Base-by-base conservation (phyloP, 2,797 vertebrate genomes). In the Nannoperca australis region DNA sequence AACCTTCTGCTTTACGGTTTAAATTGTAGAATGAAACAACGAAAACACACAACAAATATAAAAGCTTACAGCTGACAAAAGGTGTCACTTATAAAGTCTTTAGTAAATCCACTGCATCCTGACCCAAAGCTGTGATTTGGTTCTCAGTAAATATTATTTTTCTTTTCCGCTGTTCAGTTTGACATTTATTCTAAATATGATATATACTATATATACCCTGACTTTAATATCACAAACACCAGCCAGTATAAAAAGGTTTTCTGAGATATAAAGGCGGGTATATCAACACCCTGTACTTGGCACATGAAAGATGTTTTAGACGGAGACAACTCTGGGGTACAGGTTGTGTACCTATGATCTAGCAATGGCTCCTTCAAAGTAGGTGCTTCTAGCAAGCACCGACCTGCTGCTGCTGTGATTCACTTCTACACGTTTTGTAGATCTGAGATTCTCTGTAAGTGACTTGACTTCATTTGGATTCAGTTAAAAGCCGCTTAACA, bases 71-170 rank as follows among this genome's bases (percentile, higher is more conserved):
- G 68, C 38, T 60, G 54, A 60, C 38, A 54, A 51, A 65, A 55
- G 45, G 59, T 74, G 22, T 24, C 7, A 56, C 66, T 78, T 38
- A 55, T 22, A 24, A 65, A 64, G 44, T 20, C 34, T 63, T 20
- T 58, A 64, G 50, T 59, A 79, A 70, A 82, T 73, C 66, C 20
- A 0, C 3, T 3, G 42, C n/a, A 81, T 71, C 72, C 67, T 70
- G 20, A 65, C 56, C 54, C 18, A 59, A 44, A 80, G 63, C 73
- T 65, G 72, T 24, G 61, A 77, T 79, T 75, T 73, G 32, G 63
- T n/a, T 51, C 30, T 55, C 30, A 32, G 34, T 64, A 34, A 78
- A 73, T 54, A 4, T 47, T 65, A 2, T 70, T 64, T 56, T 73
- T 22, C 10, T 51, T 32, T 36, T 15, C 22, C n/a, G 10, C 65